Conservation (phyloP, 2,113 vertebrate genomes). For the Gymnarchus niloticus region DNA sequence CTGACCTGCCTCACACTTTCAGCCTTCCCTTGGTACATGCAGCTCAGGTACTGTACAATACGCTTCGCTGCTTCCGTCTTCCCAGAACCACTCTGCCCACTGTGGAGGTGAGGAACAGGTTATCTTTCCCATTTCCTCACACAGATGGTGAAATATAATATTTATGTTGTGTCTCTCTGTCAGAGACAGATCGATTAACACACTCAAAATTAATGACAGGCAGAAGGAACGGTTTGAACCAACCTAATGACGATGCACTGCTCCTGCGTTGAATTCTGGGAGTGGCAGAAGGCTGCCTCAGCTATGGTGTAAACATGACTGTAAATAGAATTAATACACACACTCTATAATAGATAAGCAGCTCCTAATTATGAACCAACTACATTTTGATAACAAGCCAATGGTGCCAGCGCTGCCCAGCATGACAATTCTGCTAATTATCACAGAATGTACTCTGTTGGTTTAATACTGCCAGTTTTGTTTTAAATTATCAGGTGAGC, state of each 20-base stretch:
- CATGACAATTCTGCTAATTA: neutral
- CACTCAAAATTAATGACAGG: neutral
- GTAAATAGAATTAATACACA: constrained; percentile 32
- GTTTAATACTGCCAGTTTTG: neutral
- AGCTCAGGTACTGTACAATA: constrained; percentile 72
- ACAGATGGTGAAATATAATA: neutral
- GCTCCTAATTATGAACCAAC: neutral
- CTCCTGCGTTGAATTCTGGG: constrained; percentile 64
- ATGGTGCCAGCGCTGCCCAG: neutral
- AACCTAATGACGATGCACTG: constrained; percentile 81
- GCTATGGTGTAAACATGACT: constrained; percentile 82
- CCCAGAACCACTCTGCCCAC: constrained; percentile 84
- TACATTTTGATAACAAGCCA: neutral
- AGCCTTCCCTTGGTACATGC: constrained; percentile 56
- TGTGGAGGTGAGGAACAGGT: constrained; percentile 42
- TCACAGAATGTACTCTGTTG: too few species aligned
- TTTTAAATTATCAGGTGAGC: neutral
- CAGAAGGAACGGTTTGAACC: neutral
- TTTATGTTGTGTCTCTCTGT: neutral
- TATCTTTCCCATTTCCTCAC: neutral
- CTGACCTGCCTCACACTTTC: constrained; percentile 66
- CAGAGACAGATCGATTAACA: neutral
- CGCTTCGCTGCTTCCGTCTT: constrained; percentile 82
- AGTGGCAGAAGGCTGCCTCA: constrained; percentile 66
- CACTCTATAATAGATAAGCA: neutral